Conservation (phyloP, 2,888 invertebrate genomes). For the Erpobdella octoculata region DNA sequence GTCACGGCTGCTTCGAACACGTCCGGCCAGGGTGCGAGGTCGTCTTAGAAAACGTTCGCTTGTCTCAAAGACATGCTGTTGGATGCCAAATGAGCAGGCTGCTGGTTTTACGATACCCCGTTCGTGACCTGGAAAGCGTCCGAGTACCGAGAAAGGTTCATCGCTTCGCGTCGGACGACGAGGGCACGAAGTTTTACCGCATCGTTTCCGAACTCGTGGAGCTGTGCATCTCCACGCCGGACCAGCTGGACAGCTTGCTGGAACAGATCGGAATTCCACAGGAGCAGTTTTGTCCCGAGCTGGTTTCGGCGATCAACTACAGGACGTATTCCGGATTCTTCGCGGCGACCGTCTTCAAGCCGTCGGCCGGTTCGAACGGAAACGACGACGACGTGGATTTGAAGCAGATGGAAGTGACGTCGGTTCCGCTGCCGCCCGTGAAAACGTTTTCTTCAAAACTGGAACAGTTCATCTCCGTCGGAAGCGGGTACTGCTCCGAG, state of each 20-base stretch:
- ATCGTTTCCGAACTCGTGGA: neutral
- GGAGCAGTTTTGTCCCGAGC: neutral
- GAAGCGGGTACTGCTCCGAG: too few relatives aligned
- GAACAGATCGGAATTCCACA: neutral
- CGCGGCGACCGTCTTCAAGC: neutral
- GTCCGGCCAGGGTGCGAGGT: neutral
- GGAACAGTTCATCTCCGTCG: neutral
- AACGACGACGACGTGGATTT: neutral
- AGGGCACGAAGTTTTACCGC: neutral
- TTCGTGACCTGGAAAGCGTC: neutral
- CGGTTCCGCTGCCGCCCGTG: neutral
- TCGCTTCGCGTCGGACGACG: neutral
- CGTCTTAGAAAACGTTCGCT: neutral
- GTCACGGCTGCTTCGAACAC: neutral
- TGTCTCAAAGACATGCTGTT: neutral
- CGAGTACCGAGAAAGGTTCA: neutral
- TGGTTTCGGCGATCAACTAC: neutral
- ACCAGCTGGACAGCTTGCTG: neutral
- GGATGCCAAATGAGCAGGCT: neutral
- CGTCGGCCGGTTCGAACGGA: neutral
- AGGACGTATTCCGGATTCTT: neutral
- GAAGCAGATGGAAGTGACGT: neutral
- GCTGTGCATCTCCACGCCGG: neutral
- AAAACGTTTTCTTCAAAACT: neutral
- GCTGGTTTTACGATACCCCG: neutral